Percentiles rank a stretch among this genome's conserved stretches.
Evolutionary conservation across 2,888 invertebrate species (phyloP).

Genomic region (Macrosoma leucophasiata): DNA sequence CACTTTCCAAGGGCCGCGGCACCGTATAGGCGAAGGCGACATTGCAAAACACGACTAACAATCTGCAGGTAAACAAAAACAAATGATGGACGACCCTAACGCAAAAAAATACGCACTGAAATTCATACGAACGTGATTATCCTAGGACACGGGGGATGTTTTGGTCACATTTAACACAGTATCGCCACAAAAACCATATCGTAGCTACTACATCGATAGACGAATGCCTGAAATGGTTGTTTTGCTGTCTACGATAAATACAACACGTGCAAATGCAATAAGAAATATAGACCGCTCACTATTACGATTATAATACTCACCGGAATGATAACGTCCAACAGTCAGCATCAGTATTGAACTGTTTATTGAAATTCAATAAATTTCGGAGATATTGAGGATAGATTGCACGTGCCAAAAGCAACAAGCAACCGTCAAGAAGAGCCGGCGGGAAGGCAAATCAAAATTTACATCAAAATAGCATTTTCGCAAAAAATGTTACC

Average conservation of each 20-base stretch:
- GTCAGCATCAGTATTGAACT: constrained; percentile 64
- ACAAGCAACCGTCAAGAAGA: constrained; percentile 51
- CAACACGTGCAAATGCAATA: constrained; percentile 63
- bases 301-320: constrained; percentile 49
- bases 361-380: constrained; percentile 36
- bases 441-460: constrained; percentile 70
- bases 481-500: constrained; percentile 8
- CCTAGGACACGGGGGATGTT: too few species aligned
- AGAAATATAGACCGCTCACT: constrained; percentile 32
- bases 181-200: constrained; percentile 52
- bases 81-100: constrained; percentile 49
- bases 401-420: constrained; percentile 72
- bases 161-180: too few species aligned
- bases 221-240: constrained; percentile 70
- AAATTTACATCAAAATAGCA: constrained; percentile 30
- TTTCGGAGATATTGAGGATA: constrained; percentile 47
- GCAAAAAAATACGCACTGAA: constrained; percentile 1
- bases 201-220: constrained; percentile 59
- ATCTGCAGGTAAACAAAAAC: constrained; percentile 74
- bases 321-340: constrained; percentile 52
- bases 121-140: too few species aligned
- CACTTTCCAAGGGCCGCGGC: constrained; percentile 67
- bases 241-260: constrained; percentile 60
- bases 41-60: constrained; percentile 52
- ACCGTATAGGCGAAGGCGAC: constrained; percentile 66